Evolutionary conservation across 1,140 invertebrate genomes (phyloP).

Genomic region (Anastrepha obliqua): DNA sequence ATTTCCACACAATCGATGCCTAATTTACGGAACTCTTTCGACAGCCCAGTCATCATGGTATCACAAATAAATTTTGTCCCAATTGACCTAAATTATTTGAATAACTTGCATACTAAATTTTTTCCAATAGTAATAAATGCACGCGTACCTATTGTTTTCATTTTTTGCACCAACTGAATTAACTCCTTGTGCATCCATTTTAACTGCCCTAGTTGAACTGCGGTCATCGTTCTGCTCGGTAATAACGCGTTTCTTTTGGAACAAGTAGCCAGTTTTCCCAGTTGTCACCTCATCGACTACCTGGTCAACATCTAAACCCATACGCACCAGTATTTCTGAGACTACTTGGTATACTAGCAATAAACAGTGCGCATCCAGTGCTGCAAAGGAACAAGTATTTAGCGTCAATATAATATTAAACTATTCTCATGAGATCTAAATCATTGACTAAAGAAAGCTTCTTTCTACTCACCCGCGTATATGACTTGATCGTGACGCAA

Average conservation of each 20-base stretch:
- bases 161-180: background rate
- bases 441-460: background rate
- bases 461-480: slow-evolving; percentile 78
- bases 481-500: slow-evolving; percentile 82
- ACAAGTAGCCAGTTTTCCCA: slow-evolving; percentile 62
- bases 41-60: slow-evolving; percentile 77
- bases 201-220: background rate
- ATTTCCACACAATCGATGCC: slow-evolving; percentile 78
- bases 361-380: slow-evolving; percentile 86
- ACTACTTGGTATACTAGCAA: slow-evolving; percentile 82
- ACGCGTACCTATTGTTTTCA: background rate
- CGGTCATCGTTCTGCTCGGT: background rate
- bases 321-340: slow-evolving; percentile 71
- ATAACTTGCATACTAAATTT: background rate
- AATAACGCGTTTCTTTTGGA: slow-evolving; percentile 47
- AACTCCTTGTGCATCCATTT: background rate
- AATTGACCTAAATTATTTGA: slow-evolving; percentile 25
- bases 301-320: slow-evolving; percentile 76
- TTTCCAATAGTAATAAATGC: background rate
- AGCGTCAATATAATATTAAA: slow-evolving; percentile 8
- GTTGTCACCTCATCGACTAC: slow-evolving; percentile 76
- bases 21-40: slow-evolving; percentile 79
- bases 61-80: slow-evolving; percentile 76
- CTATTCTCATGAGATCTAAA: background rate
- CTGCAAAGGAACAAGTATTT: slow-evolving; percentile 69